phyloP scores from a whole-genome alignment of 2,797 vertebrate species.

The Labroides dimidiatus region DNA sequence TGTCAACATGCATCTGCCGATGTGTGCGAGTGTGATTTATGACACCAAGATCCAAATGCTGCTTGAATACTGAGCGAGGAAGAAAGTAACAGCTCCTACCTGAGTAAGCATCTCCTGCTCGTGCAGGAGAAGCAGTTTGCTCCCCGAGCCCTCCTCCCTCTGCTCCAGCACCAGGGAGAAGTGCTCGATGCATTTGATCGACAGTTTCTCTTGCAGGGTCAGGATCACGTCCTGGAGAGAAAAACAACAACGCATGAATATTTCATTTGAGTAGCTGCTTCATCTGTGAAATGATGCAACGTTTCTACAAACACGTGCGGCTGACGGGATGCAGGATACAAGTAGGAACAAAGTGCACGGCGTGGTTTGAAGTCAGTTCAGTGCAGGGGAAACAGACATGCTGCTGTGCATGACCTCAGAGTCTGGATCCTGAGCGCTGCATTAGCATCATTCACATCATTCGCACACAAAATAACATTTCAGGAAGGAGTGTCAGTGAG shows the following conservation, averaged over 20 bases:
- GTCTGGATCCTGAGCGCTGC: not conserved
- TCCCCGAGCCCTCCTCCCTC: slow-evolving; percentile 87
- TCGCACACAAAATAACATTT: too few species aligned
- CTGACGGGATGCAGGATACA: too few species aligned
- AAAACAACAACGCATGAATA: not conserved
- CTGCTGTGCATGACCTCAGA: not conserved
- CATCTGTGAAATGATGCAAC: too few species aligned
- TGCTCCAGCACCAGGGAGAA: slow-evolving; percentile 97
- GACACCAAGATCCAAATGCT: slow-evolving; percentile 57
- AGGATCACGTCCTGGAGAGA: slow-evolving; percentile 92
- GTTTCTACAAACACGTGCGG: too few species aligned
- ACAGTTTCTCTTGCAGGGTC: slow-evolving; percentile 98
- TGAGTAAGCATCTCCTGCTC: slow-evolving; percentile 98
- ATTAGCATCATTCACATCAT: too few species aligned
- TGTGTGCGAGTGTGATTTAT: slow-evolving; percentile 68
- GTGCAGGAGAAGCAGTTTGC: slow-evolving; percentile 92
- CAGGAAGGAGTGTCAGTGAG: too few species aligned
- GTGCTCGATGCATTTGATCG: slow-evolving; percentile 97
- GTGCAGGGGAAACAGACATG: too few species aligned
- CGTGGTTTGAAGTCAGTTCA: too few species aligned
- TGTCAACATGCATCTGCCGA: slow-evolving; percentile 3
- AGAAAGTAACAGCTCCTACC: slow-evolving; percentile 77
- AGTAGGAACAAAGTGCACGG: too few species aligned
- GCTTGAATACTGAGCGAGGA: slow-evolving; percentile 69
- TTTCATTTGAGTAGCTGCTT: too few species aligned